A percentile compares a stretch with the other conserved stretches of the same genome.
Evolutionary conservation across 2,797 vertebrate species (phyloP).

Genomic region (Dermochelys coriacea): DNA sequence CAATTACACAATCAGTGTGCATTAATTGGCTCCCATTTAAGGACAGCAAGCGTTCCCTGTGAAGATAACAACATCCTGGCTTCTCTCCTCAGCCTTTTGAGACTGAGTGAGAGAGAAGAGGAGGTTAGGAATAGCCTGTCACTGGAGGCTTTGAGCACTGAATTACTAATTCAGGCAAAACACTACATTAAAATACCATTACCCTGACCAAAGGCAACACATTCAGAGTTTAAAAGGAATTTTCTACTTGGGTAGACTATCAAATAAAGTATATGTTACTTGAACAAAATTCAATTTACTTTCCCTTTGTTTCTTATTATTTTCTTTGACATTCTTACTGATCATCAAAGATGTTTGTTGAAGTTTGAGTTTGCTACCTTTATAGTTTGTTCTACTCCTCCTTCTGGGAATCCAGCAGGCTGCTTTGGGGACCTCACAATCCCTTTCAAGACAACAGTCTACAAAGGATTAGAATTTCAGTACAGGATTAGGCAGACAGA

Average conservation of each 20-base stretch:
- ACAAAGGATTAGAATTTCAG: slow-evolving; percentile 1
- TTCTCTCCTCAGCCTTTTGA: slow-evolving; percentile 50
- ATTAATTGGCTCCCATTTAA: slow-evolving; percentile 76
- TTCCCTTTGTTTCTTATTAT: slow-evolving; percentile 10
- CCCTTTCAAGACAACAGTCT: neutral
- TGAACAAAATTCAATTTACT: slow-evolving; percentile 39
- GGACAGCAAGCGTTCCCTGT: slow-evolving; percentile 32
- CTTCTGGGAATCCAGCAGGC: neutral
- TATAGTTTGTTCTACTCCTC: neutral
- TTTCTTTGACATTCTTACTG: slow-evolving; percentile 16
- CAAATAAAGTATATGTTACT: slow-evolving; percentile 42
- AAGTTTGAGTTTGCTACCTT: slow-evolving; percentile 20
- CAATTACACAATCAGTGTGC: slow-evolving; percentile 77
- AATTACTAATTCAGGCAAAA: slow-evolving; percentile 62
- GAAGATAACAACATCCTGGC: neutral
- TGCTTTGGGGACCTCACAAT: slow-evolving; percentile 10
- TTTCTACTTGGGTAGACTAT: slow-evolving; percentile 18
- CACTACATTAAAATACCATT: slow-evolving; percentile 52
- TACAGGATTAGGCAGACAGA: slow-evolving; percentile 1
- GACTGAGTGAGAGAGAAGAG: slow-evolving; percentile 7
- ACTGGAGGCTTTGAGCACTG: slow-evolving; percentile 16
- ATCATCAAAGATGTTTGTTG: slow-evolving; percentile 10
- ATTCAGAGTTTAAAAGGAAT: slow-evolving; percentile 42
- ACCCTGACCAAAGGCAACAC: slow-evolving; percentile 32
- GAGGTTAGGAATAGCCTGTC: slow-evolving; percentile 25